Base-by-base conservation (phyloP, 2,888 invertebrate genomes). In the Enoplolaimus lenunculus region DNA sequence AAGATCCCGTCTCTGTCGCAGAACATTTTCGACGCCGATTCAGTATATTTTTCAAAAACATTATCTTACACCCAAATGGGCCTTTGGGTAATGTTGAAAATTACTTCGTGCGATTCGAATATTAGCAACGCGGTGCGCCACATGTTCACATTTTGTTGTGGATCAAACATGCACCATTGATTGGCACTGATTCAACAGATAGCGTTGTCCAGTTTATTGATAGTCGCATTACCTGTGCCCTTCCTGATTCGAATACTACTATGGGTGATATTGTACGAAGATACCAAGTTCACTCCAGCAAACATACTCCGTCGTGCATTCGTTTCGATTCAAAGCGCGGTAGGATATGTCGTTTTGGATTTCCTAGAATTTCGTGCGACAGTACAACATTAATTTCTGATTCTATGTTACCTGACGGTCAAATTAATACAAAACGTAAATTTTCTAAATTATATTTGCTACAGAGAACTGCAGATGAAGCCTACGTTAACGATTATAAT, bases 401-500 rank as follows among this genome's bases (percentile, higher is more conserved):
- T n/a, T n/a, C n/a, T n/a, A n/a, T n/a, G n/a, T 3, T 67, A n/a
- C 34, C 31, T 34, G 67, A 67, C n/a, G 67, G 30, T 7, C n/a
- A n/a, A n/a, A n/a, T n/a, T n/a, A n/a, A n/a, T n/a, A n/a, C n/a
- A n/a, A n/a, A n/a, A n/a, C 3, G 30, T 2, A 26, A 26, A 21
- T 2, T 13, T n/a, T 34, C 7, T 3, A 13, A 13, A 31, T 28
- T 67, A 35, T 3, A 31, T 7, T 3, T 16, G 3, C 7, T 67
- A 3, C 3, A 3, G 28, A n/a, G 67, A 31, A 13, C 7, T 34
- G 34, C 16, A 3, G 3, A 26, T 2, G 70, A 70, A 45, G 30
- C 2, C 21, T 16, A 29, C 2, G 57, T 70, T 31, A 70, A 70
- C 33, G 67, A 68, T n/a, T 70, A 70, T 34, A 70, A 70, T 34